These are phyloP conservation scores for Gymnocephalus cernua DNA, from an alignment of 2,113 vertebrate species.

Conservation along the genomic window DNA sequence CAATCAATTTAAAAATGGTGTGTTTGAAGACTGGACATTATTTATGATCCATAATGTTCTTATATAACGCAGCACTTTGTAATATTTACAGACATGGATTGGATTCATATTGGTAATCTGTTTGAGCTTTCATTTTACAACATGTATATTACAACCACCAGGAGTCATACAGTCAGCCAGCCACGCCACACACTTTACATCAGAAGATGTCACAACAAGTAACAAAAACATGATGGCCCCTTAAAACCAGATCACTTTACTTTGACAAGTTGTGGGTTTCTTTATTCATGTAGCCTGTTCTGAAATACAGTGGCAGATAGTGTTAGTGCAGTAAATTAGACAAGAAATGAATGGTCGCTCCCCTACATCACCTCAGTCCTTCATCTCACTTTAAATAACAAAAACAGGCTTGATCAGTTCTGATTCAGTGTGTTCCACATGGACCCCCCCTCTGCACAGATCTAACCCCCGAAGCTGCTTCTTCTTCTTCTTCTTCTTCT, in stretches of 20 bases:
- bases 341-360: constrained; percentile 64
- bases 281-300: not conserved
- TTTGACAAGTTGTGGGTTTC: not conserved
- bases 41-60: constrained; percentile 17
- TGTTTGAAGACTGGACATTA: constrained; percentile 46
- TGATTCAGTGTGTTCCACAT: constrained; percentile 3
- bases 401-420: constrained; percentile 52
- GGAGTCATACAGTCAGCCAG: constrained; percentile 14
- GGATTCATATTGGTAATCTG: constrained; percentile 35
- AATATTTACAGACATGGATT: constrained; percentile 67
- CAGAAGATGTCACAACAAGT: constrained; percentile 15
- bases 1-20: constrained; percentile 63
- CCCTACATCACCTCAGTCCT: constrained; percentile 61
- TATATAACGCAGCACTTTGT: constrained; percentile 38
- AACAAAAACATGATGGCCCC: constrained; percentile 30
- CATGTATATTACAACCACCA: constrained; percentile 56
- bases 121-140: constrained; percentile 54
- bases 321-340: constrained; percentile 79
- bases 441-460: not conserved
- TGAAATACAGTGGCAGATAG: constrained; percentile 63
- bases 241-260: constrained; percentile 27
- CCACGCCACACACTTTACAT: constrained; percentile 16
- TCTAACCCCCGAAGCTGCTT: not conserved
- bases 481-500: constrained; percentile 20
- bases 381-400: constrained; percentile 81